Evolutionary conservation across 2,888 invertebrate species (phyloP), one percentile per base, ranked within the genome.

Genomic region (Drosophila histrio): DNA sequence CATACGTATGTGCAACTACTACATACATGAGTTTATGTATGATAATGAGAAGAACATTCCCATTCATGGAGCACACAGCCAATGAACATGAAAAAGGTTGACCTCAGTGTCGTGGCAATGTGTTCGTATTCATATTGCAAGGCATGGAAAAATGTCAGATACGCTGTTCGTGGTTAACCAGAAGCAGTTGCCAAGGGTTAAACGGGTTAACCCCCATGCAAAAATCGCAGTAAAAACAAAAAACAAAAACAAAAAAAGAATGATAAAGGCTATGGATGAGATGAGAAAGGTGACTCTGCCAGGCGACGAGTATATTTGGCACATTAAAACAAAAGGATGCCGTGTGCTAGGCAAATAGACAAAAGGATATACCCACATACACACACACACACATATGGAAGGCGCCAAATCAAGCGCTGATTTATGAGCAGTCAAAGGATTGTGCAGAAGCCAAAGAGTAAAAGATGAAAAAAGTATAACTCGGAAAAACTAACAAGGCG

Each of bases 351-450:
- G 65, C 78, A 83, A 87, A 87, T 77, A 84, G 81, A 84, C 87
- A 89, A 79, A 77, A 57, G 82, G 68, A 77, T 58, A 65, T 64
- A 57, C 62, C 50, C 28, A 52, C 54, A 72, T 58, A 62, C 66
- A 39, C 43, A 43, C 44, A 60, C 13, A 56, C 9, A 53, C 58
- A 52, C 59, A 59, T 56, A 82, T 83, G 87, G 58, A 73, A 73
- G 85, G 75, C 81, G 77, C 87, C 84, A 82, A 86, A 87, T 85
- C 88, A 85, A 83, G 88, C 86, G 70, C 41, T 88, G 84, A 85
- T 85, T 85, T 85, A 85, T 88, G 78, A 57, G 71, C 71, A 67
- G 54, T 61, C 74, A 77, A 67, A 77, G 82, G 79, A 79, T 81
- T 80, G 78, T 26, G 36, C 34, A 54, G 71, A 46, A 70, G 57